Base-by-base conservation (phyloP, 2,888 invertebrate genomes). In the Cerceris rybyensis region DNA sequence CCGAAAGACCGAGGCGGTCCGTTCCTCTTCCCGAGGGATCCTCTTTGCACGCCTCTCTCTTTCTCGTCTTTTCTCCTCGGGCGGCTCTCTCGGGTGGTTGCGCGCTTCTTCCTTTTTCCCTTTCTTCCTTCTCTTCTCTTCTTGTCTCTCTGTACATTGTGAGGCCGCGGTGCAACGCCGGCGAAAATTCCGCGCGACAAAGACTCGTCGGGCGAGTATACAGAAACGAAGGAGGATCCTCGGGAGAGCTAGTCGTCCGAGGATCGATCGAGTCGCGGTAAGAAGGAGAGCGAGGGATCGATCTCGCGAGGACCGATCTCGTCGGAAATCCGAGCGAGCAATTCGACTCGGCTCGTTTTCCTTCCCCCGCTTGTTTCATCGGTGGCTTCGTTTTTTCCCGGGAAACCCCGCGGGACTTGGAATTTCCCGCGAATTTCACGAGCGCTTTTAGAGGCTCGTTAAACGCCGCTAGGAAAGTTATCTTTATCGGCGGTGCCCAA, bases 351-450 rank as follows among this genome's bases (percentile, higher is more conserved):
- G 28, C 28, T 28, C 28, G 28, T 28, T 46, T 46, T 11, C 9
- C 8, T 4, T 6, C 9, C 8, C 11, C 46, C 6, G 11, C 9
- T 11, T 6, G n/a, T n/a, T 50, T 50, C 50, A 50, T n/a, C 50
- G 50, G 1, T 14, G 0, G n/a, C 39, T 13, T 7, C 17, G 57
- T 66, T 13, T 39, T 52, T 17, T 13, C 6, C 0, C 52, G 6
- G n/a, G 46, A n/a, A n/a, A 55, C n/a, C 41, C 42, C 13, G n/a
- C n/a, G 58, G 41, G 41, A 58, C 6, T 66, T 66, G 16, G 68
- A 79, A 79, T 78, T 82, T 55, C 70, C 54, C 63, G 72, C 63
- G 76, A 77, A 82, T 81, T 85, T 84, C 80, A 84, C 78, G 79
- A 59, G 58, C 74, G 74, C 55, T 80, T 81, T 84, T 81, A 83